Evolutionary conservation across 1,140 invertebrate genomes (phyloP), one percentile per base, ranked within the genome.

Genomic region (Euglossa dilemma): DNA sequence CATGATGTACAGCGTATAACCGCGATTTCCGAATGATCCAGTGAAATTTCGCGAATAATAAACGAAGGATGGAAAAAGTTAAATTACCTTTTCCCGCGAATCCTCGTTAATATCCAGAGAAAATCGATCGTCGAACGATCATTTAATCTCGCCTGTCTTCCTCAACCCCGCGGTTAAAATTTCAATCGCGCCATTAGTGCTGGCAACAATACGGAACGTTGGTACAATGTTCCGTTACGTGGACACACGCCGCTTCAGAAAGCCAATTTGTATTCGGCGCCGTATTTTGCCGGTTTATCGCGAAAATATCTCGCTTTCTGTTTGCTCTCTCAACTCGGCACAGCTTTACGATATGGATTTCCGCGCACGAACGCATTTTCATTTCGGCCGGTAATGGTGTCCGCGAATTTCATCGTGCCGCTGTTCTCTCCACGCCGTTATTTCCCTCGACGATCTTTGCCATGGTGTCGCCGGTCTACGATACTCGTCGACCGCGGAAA

Each of bases 381-480:
- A 74, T 80, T 66, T 64, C 59, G 16, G 4, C 56, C 50, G n/a
- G 59, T 74, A 74, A 80, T 74, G 45, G 79, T 64, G 69, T 80
- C 50, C 79, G 36, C 59, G 50, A 80, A 80, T 80, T 64, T 80
- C 57, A 64, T 80, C 59, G 25, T 18, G 18, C 36, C 69, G 6
- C 52, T 28, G 59, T 74, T 64, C 23, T 64, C 59, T 56, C 36
- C 25, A 74, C 50, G 28, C 23, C 7, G 70, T 74, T 80, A 74
- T 80, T 80, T 80, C 79, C 79, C 79, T 64, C 59, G 79, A 12
- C 70, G 70, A 74, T 47, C 47, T 64, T 64, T 28, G 16, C 76
- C 18, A n/a, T 43, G 7, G 16, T 1, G n/a, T 43, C 6, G n/a
- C 36, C 11, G 36, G 4, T 36, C 36, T 36, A 23, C 28, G 9